Conservation (phyloP, 2,888 invertebrate species). For the Cotesia congregata region DNA sequence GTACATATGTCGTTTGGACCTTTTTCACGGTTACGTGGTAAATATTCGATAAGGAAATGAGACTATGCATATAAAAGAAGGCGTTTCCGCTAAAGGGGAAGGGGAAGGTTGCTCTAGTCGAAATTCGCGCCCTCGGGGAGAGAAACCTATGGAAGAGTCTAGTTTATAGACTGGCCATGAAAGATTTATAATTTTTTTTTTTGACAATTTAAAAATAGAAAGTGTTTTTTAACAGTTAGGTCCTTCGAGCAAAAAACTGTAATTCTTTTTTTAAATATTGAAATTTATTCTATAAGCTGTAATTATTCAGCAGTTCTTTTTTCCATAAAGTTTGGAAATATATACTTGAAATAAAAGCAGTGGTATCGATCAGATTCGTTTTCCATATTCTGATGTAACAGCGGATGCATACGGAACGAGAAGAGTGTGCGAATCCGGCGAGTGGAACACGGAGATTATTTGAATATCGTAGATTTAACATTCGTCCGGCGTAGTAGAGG, state of each 20-base stretch:
- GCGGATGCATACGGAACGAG: conserved; percentile 36
- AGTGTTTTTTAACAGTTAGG: not conserved
- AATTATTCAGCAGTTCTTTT: too few species aligned
- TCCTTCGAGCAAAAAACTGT: too few species aligned
- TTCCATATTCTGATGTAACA: conserved; percentile 32
- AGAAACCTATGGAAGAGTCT: conserved; percentile 54
- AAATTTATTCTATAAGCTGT: too few species aligned
- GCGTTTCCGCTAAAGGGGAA: conserved; percentile 55
- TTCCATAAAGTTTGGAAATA: not conserved
- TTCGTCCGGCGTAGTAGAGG: conserved; percentile 64
- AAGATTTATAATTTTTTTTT: not conserved
- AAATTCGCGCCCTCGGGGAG: conserved; percentile 57
- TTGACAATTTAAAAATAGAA: not conserved
- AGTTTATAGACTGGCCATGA: conserved; percentile 42
- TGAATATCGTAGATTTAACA: conserved; percentile 69
- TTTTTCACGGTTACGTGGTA: conserved; percentile 45
- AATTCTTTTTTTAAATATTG: too few species aligned
- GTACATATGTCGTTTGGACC: not conserved
- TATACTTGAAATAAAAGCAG: not conserved
- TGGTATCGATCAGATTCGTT: conserved; percentile 31
- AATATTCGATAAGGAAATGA: conserved; percentile 68
- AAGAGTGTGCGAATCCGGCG: conserved; percentile 29
- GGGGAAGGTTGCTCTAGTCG: conserved; percentile 60
- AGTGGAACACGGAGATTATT: conserved; percentile 57
- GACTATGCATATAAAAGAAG: conserved; percentile 68